phyloP scores from a whole-genome alignment of 2,113 vertebrate genomes.

The Ivindomyrus marchei region DNA sequence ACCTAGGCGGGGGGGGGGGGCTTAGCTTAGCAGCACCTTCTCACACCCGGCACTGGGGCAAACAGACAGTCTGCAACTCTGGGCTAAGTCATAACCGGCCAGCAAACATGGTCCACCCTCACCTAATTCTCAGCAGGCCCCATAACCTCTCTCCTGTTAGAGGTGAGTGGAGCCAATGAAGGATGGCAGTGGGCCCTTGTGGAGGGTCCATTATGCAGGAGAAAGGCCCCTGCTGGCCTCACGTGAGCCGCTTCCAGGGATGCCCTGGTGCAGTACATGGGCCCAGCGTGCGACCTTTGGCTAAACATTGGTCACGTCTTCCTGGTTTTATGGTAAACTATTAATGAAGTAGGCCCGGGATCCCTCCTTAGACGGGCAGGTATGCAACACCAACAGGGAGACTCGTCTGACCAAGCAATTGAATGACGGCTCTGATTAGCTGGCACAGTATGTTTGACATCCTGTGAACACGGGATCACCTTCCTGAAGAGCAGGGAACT shows the following conservation, averaged over 20 bases:
- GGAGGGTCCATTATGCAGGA: neutral
- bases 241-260: neutral
- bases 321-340: neutral
- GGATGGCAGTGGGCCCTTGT: neutral
- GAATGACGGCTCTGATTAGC: neutral
- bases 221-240: neutral
- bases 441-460: neutral
- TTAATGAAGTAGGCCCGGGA: neutral
- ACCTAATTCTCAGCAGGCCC: neutral
- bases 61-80: neutral
- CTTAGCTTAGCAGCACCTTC: neutral
- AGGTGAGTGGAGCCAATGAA: neutral
- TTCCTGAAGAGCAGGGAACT: neutral
- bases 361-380: neutral
- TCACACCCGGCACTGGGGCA: neutral
- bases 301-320: neutral
- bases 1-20: neutral
- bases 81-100: neutral
- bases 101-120: neutral
- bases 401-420: neutral
- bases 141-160: neutral
- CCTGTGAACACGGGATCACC: neutral
- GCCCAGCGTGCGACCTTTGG: neutral
- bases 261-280: neutral
- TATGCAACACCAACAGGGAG: neutral